Evolutionary conservation across 1,140 invertebrate genomes (phyloP), one percentile per base, ranked within the genome.

Genomic region (Hypothenemus hampei): DNA sequence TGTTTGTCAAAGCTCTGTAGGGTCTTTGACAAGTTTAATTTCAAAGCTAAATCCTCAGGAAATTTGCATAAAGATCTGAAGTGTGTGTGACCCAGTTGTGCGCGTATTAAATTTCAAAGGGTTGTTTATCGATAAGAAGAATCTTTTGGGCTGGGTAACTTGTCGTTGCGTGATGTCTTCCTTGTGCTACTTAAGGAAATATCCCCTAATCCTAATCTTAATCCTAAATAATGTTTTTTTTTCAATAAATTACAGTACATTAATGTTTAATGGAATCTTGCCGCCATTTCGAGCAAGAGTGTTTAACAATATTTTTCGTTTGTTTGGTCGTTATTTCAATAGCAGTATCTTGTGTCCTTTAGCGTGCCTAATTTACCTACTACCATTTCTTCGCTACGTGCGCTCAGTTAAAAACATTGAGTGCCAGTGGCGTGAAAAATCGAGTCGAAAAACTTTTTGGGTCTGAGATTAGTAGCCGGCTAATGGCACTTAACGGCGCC

Each of bases 271-370:
- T 36, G 22, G 35, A 49, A 49, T 22, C n/a, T 15, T 16, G 33
- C 21, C 13, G 33, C 22, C 16, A 21, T 24, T 19, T 49, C 13
- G 8, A 7, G 18, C 26, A 35, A 15, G 33, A 49, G 46, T 49
- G 21, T 49, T 49, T 49, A 49, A 35, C 33, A 49, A 39, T 49
- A 49, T 37, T 39, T 62, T 62, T 54, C 60, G 59, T 62, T 62
- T 62, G 53, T 62, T 56, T 40, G 61, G 44, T 63, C 61, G 58
- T 63, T 63, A 63, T 59, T 60, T 55, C 50, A 60, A 60, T 58
- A 60, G 60, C n/a, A n/a, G n/a, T n/a, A n/a, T n/a, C n/a, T n/a
- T 54, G 58, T 60, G 54, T 60, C 58, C 51, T 60, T 63, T 63
- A 60, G 58, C 60, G 49, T 39, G n/a, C 45, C 58, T 59, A 63